These are phyloP conservation scores for Mythimna vitellina DNA, from an alignment of 2,888 invertebrate genomes.

Conservation along the genomic window DNA sequence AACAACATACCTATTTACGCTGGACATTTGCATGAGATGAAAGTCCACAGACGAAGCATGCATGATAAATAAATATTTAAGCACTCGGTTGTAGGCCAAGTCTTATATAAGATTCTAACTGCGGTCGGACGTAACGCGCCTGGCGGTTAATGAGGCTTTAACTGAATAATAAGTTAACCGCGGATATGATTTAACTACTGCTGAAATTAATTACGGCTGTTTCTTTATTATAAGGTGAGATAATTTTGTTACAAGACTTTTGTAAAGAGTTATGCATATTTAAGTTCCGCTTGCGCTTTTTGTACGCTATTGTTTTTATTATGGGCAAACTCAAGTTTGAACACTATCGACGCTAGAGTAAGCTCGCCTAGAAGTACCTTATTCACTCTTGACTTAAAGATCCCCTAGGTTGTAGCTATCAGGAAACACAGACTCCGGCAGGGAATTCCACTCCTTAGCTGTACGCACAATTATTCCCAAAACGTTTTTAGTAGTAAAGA, in stretches of 20 bases:
- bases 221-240: constrained; percentile 26
- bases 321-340: too few relatives aligned
- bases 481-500: neutral
- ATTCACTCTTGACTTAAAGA: too few relatives aligned
- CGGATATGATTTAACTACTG: constrained; percentile 47
- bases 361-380: neutral
- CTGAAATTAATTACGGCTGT: constrained; percentile 50
- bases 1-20: neutral
- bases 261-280: neutral
- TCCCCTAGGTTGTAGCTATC: too few relatives aligned
- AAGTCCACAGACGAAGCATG: constrained; percentile 31
- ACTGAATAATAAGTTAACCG: constrained; percentile 58
- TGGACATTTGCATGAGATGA: constrained; percentile 49
- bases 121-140: constrained; percentile 40
- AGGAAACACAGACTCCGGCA: too few relatives aligned
- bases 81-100: constrained; percentile 23
- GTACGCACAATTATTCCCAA: neutral
- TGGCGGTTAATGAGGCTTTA: constrained; percentile 42
- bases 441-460: too few relatives aligned
- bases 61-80: constrained; percentile 47
- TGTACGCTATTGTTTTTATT: too few relatives aligned
- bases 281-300: neutral
- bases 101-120: constrained; percentile 52
- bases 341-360: too few relatives aligned
- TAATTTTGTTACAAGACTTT: constrained; percentile 22